These are phyloP conservation scores for Sycophila sp. DNA, from an alignment of 1,140 invertebrate species.

Conservation along the genomic window DNA sequence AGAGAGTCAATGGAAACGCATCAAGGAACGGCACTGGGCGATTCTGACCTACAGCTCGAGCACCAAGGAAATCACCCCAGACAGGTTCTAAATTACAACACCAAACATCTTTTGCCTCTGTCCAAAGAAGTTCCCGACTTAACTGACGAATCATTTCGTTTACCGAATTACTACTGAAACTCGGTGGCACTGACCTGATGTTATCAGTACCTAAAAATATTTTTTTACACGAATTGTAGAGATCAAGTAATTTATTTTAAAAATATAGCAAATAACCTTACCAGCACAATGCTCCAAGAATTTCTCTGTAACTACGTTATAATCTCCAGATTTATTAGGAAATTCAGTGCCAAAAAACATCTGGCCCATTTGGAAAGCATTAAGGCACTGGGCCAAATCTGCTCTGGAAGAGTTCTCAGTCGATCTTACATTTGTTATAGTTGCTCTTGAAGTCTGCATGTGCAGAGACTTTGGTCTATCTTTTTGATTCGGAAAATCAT, in stretches of 20 bases:
- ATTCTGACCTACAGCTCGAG: constrained; percentile 76
- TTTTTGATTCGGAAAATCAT: constrained; percentile 77
- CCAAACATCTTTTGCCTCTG: constrained; percentile 87
- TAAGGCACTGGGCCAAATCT: constrained; percentile 78
- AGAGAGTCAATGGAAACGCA: constrained; percentile 87
- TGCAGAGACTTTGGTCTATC: constrained; percentile 85
- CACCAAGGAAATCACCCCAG: constrained; percentile 91
- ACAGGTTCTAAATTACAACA: constrained; percentile 87
- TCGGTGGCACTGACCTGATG: constrained; percentile 59
- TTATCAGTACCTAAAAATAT: constrained; percentile 66
- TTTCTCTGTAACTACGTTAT: constrained; percentile 77
- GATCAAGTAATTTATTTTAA: no score
- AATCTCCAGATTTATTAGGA: constrained; percentile 74
- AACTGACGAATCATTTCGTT: constrained; percentile 65
- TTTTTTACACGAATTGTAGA: no score
- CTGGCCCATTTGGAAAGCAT: constrained; percentile 77
- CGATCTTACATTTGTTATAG: constrained; percentile 81
- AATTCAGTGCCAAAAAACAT: constrained; percentile 80
- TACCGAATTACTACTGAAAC: constrained; percentile 60
- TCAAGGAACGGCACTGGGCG: constrained; percentile 89
- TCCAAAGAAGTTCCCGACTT: constrained; percentile 79
- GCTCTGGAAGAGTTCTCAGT: constrained; percentile 75
- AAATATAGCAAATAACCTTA: constrained; percentile 56
- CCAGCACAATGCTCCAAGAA: constrained; percentile 79
- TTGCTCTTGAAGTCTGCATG: constrained; percentile 82